Percentiles rank a stretch among this genome's conserved stretches.
phyloP scores from a whole-genome alignment of 2,888 invertebrate species.

The Trissolcus brochymenae region DNA sequence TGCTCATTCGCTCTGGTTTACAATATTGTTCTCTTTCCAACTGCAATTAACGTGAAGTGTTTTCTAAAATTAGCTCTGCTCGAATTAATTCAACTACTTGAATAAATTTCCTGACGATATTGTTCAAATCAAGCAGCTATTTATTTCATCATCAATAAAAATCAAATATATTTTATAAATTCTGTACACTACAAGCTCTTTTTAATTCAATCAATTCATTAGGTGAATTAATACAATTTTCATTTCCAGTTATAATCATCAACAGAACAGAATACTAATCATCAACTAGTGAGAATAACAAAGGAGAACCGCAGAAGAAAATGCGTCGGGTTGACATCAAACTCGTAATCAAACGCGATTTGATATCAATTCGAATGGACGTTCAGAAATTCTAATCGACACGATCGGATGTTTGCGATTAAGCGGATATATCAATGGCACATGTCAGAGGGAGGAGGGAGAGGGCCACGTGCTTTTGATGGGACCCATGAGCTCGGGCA shows the following conservation, averaged over 20 bases:
- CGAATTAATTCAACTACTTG: too few species aligned
- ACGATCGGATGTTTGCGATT: slow-evolving; percentile 5
- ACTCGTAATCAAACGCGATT: neutral
- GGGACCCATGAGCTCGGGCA: slow-evolving; percentile 41
- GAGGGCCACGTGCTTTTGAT: slow-evolving; percentile 30
- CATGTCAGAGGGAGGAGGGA: slow-evolving; percentile 7
- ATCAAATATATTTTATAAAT: too few species aligned
- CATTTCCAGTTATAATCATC: neutral
- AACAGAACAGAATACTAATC: too few species aligned
- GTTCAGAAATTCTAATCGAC: slow-evolving; percentile 1
- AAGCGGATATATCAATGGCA: slow-evolving; percentile 12
- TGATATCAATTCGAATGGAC: neutral
- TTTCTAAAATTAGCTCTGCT: neutral
- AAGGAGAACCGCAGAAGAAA: too few species aligned
- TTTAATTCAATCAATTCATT: too few species aligned
- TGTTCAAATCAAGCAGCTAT: too few species aligned
- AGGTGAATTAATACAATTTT: neutral
- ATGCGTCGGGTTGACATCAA: neutral
- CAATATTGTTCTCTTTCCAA: slow-evolving; percentile 12
- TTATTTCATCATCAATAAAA: too few species aligned
- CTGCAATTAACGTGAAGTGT: neutral
- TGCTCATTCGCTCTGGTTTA: slow-evolving; percentile 18
- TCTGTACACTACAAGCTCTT: too few species aligned
- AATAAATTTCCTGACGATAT: too few species aligned
- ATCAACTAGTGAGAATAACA: too few species aligned